These are phyloP conservation scores for Vulpes ferrilata DNA, from an alignment of 2,113 vertebrate species.

Conservation along the genomic window DNA sequence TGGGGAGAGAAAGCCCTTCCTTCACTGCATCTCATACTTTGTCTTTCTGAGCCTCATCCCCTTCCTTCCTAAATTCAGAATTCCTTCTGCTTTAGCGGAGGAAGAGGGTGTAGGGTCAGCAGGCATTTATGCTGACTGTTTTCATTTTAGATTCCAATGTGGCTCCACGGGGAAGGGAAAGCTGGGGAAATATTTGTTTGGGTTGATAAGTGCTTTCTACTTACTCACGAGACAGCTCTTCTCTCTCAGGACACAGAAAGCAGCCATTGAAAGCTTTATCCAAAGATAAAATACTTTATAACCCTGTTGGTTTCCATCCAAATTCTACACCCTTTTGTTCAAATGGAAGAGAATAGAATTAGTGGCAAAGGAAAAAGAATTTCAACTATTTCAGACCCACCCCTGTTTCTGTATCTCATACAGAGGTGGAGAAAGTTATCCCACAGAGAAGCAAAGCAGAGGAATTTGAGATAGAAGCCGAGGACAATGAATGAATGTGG, in stretches of 20 bases:
- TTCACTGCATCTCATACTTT: background rate
- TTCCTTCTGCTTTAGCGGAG: background rate
- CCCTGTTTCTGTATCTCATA: slow-evolving; percentile 9
- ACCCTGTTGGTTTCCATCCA: slow-evolving; percentile 38
- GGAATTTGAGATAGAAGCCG: slow-evolving; percentile 15
- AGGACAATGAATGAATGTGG: slow-evolving; percentile 38
- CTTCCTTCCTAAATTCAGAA: background rate
- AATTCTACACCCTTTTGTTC: slow-evolving; percentile 56
- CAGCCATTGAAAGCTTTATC: slow-evolving; percentile 31
- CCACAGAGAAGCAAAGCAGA: slow-evolving; percentile 7
- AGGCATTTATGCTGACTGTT: background rate
- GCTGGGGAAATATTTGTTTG: slow-evolving; percentile 67
- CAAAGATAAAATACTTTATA: slow-evolving; percentile 68
- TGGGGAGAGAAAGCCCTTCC: background rate
- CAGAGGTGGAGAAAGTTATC: slow-evolving; percentile 58
- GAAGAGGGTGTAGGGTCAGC: background rate
- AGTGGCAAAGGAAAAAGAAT: slow-evolving; percentile 58
- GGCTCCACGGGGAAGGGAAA: background rate
- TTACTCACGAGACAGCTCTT: background rate
- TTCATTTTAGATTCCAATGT: background rate
- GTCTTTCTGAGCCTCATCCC: background rate
- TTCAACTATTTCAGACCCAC: slow-evolving; percentile 48
- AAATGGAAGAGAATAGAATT: background rate
- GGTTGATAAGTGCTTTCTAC: slow-evolving; percentile 56
- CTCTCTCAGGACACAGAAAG: background rate